These are phyloP conservation scores for Neolamprologus brichardi DNA, from an alignment of 2,113 vertebrate genomes.

Conservation along the genomic window DNA sequence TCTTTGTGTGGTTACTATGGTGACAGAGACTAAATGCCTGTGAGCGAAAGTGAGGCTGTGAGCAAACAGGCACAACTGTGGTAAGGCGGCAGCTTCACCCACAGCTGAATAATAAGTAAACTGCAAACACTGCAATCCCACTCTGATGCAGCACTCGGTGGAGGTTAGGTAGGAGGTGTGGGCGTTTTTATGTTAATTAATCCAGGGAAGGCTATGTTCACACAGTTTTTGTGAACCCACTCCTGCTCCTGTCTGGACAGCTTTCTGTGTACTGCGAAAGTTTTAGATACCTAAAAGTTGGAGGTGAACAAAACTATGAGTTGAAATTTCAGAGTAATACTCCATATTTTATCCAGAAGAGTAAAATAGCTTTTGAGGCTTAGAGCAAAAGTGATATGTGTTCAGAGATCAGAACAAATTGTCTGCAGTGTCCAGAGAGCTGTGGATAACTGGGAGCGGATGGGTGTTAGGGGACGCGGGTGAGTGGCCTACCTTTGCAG, in stretches of 20 bases:
- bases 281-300: not conserved
- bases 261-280: slow-evolving; percentile 37
- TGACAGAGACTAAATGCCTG: slow-evolving; percentile 31
- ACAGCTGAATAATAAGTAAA: slow-evolving; percentile 12
- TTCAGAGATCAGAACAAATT: not conserved
- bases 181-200: slow-evolving; percentile 21
- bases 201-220: slow-evolving; percentile 31
- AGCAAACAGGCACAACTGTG: slow-evolving; percentile 17
- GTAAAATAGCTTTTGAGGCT: not conserved
- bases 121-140: slow-evolving; percentile 49
- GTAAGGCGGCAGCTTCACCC: slow-evolving; percentile 7
- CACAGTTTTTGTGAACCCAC: slow-evolving; percentile 42
- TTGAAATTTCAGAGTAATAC: not conserved
- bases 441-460: slow-evolving; percentile 24
- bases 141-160: slow-evolving; percentile 20
- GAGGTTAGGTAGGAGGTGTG: slow-evolving; percentile 10
- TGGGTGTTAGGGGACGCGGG: slow-evolving; percentile 42
- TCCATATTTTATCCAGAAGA: not conserved
- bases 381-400: not conserved
- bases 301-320: not conserved
- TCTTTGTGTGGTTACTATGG: slow-evolving; percentile 55
- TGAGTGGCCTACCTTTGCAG: slow-evolving; percentile 92
- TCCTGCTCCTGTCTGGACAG: slow-evolving; percentile 44
- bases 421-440: slow-evolving; percentile 48
- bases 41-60: not conserved